Base-by-base conservation (phyloP, 35 echinoderm and acorn worm genomes). In the Lytechinus variegatus region DNA sequence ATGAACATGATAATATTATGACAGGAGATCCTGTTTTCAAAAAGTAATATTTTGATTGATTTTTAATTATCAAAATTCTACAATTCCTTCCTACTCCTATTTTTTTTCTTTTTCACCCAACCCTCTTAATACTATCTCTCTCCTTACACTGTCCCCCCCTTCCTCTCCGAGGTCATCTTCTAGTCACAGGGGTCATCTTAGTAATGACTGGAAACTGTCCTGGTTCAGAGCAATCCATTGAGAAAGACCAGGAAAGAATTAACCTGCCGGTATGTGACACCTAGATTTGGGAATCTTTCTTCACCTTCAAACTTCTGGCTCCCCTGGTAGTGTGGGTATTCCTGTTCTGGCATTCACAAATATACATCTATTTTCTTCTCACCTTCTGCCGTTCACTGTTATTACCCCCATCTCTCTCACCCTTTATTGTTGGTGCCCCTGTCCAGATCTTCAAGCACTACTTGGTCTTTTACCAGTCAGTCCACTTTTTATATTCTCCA, bases 251-350 rank as follows among this genome's bases (percentile, higher is more conserved):
- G 56, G 56, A 58, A 58, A 24, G 66, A 79, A 79, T 79, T 79
- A 79, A 79, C 66, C 66, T 24, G n/a, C 66, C 7, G 14, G 66
- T 79, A 79, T 79, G 66, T 79, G 66, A 79, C 66, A 79, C 66
- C 16, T 8, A 79, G 66, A 79, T 79, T 54, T 90, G 29, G 88
- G 29, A 9, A 54, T 90, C 88, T 90, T 10, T 90, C 88, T 90
- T 90, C 88, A 90, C 88, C 88, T 90, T 44, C 88, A 90, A 90
- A 90, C 88, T 90, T 90, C 88, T 90, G 88, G 29, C 10, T 54
- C 88, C 52, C 88, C 28, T 27, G 11, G 29, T 90, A 10, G 4
- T 9, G 88, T 44, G 52, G n/a, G 29, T 52, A 54, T 90, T 90
- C 29, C 88, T 90, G 27, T 28, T 90, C 27, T 52, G 88, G 88